Evolutionary conservation across 2,888 invertebrate species (phyloP).

Genomic region (Amitus sp.): DNA sequence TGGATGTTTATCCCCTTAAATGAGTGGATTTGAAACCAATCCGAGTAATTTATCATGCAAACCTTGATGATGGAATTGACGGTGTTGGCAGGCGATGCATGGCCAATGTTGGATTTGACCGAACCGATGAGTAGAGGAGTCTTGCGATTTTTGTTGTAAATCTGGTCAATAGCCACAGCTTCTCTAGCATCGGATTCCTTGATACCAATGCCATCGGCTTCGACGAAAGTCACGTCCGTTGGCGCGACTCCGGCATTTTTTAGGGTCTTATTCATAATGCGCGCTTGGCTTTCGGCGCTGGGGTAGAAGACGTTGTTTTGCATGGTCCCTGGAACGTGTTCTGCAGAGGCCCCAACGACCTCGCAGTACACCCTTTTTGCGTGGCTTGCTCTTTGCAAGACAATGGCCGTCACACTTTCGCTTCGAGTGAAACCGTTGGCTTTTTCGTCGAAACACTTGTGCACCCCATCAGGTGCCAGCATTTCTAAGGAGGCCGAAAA

Average conservation of each 20-base stretch:
- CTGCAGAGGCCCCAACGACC: conserved; percentile 64
- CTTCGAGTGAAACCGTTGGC: conserved; percentile 34
- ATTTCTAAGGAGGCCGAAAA: conserved; percentile 13
- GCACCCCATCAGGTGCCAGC: conserved; percentile 34
- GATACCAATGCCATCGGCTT: conserved; percentile 70
- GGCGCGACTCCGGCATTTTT: conserved; percentile 33
- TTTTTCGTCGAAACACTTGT: conserved; percentile 34
- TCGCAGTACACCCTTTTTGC: conserved; percentile 41
- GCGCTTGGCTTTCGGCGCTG: conserved; percentile 19
- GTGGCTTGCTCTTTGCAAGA: conserved; percentile 32
- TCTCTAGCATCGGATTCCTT: conserved; percentile 62
- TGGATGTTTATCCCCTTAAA: too few relatives aligned
- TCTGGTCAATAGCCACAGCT: conserved; percentile 38
- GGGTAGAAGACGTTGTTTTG: conserved; percentile 15
- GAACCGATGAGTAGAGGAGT: conserved; percentile 43
- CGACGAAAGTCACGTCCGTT: conserved; percentile 38
- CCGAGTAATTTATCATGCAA: not conserved
- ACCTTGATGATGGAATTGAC: conserved; percentile 34
- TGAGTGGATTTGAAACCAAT: not conserved
- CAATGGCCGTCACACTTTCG: conserved; percentile 26
- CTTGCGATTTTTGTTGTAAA: conserved; percentile 34
- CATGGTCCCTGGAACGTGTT: conserved; percentile 64
- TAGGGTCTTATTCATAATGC: conserved; percentile 29
- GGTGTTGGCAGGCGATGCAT: conserved; percentile 3
- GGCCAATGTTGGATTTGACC: conserved; percentile 41